Conservation (phyloP, 1,140 invertebrate species). For the Calephelis virginiensis region DNA sequence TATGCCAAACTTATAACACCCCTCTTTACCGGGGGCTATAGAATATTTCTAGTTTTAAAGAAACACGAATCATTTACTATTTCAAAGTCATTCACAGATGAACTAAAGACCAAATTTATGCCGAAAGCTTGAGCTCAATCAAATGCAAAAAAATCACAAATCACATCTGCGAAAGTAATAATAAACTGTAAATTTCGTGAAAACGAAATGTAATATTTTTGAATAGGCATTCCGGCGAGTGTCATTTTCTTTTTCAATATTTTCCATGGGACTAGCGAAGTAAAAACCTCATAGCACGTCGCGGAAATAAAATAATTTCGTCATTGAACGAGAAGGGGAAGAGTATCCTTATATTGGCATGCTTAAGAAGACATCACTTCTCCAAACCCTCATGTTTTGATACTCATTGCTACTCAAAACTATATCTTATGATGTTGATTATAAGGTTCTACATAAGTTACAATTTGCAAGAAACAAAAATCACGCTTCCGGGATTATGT, state of each 20-base stretch:
- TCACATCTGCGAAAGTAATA: background rate
- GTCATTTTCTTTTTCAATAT: constrained; percentile 11
- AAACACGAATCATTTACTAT: no score
- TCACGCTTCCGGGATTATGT: constrained; percentile 19
- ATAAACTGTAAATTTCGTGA: constrained; percentile 18
- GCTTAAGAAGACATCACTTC: constrained; percentile 22
- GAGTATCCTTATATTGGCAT: constrained; percentile 20
- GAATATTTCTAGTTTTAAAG: no score
- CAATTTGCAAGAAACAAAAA: background rate
- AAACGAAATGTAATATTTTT: constrained; percentile 12
- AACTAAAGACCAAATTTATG: no score
- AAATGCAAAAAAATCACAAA: background rate
- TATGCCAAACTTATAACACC: no score
- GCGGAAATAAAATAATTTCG: constrained; percentile 20
- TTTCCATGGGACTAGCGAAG: background rate
- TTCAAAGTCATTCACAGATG: no score
- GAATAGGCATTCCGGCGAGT: background rate
- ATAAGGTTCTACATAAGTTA: background rate
- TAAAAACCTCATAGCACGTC: constrained; percentile 14
- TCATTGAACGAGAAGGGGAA: constrained; percentile 22
- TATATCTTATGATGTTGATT: background rate
- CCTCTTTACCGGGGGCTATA: no score
- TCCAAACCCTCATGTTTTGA: constrained; percentile 1
- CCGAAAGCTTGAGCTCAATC: no score
- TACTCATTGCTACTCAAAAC: background rate